Evolutionary conservation across 2,797 vertebrate species (phyloP).

Genomic region (Chaetodon trifasciatus): DNA sequence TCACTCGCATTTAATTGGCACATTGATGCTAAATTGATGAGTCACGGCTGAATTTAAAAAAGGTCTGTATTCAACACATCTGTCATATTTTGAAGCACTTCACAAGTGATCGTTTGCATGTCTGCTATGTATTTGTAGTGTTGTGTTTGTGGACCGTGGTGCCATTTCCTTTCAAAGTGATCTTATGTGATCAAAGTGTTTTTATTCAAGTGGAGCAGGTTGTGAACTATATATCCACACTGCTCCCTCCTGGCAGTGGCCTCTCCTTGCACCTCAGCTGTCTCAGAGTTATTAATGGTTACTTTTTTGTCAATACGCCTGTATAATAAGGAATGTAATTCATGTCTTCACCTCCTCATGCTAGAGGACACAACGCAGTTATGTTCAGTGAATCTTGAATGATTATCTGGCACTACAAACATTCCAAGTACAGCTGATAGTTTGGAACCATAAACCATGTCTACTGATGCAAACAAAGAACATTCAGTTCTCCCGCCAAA

Average conservation of each 20-base stretch:
- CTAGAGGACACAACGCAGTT: constrained; percentile 50
- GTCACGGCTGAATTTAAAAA: constrained; percentile 23
- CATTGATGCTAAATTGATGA: neutral
- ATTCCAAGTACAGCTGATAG: constrained; percentile 67
- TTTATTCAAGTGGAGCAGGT: constrained; percentile 34
- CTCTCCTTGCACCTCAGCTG: constrained; percentile 69
- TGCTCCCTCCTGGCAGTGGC: constrained; percentile 82
- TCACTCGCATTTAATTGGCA: neutral
- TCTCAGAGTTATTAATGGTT: constrained; percentile 48
- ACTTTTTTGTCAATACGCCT: constrained; percentile 48
- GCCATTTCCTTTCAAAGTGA: constrained; percentile 45
- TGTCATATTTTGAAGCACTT: constrained; percentile 34
- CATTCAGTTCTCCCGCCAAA: constrained; percentile 18
- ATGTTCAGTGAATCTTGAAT: constrained; percentile 58
- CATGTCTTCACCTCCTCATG: constrained; percentile 45
- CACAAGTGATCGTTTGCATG: constrained; percentile 58
- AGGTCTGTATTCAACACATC: constrained; percentile 15
- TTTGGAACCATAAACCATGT: constrained; percentile 35
- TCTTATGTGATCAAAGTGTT: constrained; percentile 4
- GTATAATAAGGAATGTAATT: constrained; percentile 57
- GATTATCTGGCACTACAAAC: constrained; percentile 59
- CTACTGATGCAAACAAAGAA: constrained; percentile 30
- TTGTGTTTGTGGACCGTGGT: constrained; percentile 59
- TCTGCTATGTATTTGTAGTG: constrained; percentile 53
- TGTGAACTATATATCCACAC: constrained; percentile 72